Conservation (phyloP, 1,140 invertebrate genomes). For the Calephelis virginiensis region DNA sequence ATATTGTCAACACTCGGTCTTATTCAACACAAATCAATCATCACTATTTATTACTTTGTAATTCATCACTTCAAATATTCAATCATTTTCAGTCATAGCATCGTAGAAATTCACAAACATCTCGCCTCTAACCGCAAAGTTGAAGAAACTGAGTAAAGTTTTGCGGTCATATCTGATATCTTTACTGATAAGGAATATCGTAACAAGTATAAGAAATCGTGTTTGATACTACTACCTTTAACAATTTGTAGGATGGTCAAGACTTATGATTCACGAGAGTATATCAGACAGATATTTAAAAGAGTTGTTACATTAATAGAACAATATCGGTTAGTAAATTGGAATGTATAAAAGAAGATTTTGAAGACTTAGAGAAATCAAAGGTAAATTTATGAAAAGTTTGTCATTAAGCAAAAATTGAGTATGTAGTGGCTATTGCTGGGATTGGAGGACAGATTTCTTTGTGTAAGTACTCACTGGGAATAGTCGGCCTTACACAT, state of each 20-base stretch:
- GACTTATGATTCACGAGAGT: no score
- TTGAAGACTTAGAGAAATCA: no score
- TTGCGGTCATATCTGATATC: conserved; percentile 36
- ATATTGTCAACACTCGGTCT: conserved; percentile 62
- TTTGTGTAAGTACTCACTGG: no score
- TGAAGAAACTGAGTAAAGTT: conserved; percentile 27
- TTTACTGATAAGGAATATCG: conserved; percentile 31
- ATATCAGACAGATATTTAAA: no score
- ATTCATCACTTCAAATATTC: background rate
- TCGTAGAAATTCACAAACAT: conserved; percentile 25
- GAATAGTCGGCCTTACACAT: no score
- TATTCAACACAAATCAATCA: conserved; percentile 42
- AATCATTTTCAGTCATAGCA: conserved; percentile 1
- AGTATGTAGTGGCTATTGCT: no score
- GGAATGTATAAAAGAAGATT: no score
- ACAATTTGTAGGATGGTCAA: background rate
- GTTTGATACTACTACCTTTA: background rate
- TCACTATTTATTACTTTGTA: conserved; percentile 7
- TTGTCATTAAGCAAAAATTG: no score
- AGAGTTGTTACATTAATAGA: no score
- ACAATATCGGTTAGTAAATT: no score
- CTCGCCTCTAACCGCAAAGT: conserved; percentile 22
- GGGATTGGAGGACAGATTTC: no score
- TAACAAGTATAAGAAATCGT: conserved; percentile 1
- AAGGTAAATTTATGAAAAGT: no score